A percentile compares a stretch with the other conserved stretches of the same genome.
These are phyloP conservation scores for Amniataba percoides DNA, from an alignment of 2,797 vertebrate genomes.

Conservation along the genomic window DNA sequence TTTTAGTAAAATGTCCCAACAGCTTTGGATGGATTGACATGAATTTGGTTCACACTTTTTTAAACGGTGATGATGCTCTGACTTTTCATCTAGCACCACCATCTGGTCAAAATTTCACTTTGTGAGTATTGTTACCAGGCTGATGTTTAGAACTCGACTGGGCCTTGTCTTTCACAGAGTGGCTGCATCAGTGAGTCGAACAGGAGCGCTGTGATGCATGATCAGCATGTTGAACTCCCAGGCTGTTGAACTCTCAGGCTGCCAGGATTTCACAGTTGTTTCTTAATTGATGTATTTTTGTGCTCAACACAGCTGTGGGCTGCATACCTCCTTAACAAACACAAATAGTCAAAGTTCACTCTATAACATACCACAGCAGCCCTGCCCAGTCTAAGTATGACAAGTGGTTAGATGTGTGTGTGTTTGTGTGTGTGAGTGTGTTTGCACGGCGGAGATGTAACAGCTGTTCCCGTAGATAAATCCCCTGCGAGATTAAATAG, in stretches of 20 bases:
- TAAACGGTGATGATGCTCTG: neutral
- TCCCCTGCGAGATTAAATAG: constrained; percentile 6
- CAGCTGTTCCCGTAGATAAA: constrained; percentile 41
- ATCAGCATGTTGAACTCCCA: neutral
- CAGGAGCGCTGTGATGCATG: neutral
- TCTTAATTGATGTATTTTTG: constrained; percentile 40
- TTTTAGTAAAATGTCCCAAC: too few species aligned
- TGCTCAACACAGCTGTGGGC: constrained; percentile 37
- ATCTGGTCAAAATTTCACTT: neutral
- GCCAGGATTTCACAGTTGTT: constrained; percentile 31
- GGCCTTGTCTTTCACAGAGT: neutral
- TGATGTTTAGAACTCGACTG: neutral
- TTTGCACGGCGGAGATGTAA: constrained; percentile 8
- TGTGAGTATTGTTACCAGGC: neutral
- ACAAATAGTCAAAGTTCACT: constrained; percentile 27
- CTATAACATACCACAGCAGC: constrained; percentile 35
- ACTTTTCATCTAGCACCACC: neutral
- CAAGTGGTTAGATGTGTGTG: constrained; percentile 21
- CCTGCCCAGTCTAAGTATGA: constrained; percentile 37
- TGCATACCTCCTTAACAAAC: constrained; percentile 25
- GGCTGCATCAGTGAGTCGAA: neutral
- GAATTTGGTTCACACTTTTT: too few species aligned
- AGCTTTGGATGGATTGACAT: too few species aligned
- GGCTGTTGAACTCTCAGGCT: neutral
- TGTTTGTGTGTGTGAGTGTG: neutral